Conservation (phyloP, 2,113 vertebrate species). For the Amia ocellicauda region DNA sequence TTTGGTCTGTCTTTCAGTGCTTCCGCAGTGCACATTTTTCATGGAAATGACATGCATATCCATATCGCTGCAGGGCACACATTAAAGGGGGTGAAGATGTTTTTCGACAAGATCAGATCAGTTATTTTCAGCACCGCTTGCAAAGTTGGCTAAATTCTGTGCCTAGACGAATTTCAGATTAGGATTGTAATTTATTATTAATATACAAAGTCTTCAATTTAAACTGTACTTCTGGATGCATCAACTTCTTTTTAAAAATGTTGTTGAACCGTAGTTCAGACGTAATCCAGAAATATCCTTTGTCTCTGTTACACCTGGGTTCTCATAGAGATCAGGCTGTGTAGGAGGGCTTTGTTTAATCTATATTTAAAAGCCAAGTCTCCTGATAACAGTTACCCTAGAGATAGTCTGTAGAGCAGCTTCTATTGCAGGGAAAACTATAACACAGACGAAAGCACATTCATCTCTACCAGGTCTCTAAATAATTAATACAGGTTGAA, state of each 20-base stretch:
- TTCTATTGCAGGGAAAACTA: constrained; percentile 5
- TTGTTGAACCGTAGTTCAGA: no score
- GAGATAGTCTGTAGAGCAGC: constrained; percentile 1
- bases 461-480: background rate
- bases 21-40: background rate
- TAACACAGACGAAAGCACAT: background rate
- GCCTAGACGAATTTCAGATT: no score
- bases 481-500: constrained; percentile 16
- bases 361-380: constrained; percentile 21
- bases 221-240: no score
- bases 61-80: background rate
- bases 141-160: no score
- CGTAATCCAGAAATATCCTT: no score
- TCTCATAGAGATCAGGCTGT: no score
- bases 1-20: background rate
- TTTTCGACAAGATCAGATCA: background rate
- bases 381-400: constrained; percentile 20
- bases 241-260: no score
- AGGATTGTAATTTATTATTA: no score
- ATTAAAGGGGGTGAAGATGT: background rate
- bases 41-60: background rate
- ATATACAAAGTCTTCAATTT: background rate
- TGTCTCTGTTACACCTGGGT: no score
- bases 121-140: no score
- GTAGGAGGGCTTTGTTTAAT: constrained; percentile 11